Percentiles rank a stretch among this genome's conserved stretches.
Conservation (phyloP, 2,113 vertebrate genomes). For the Scophthalmus maximus region DNA sequence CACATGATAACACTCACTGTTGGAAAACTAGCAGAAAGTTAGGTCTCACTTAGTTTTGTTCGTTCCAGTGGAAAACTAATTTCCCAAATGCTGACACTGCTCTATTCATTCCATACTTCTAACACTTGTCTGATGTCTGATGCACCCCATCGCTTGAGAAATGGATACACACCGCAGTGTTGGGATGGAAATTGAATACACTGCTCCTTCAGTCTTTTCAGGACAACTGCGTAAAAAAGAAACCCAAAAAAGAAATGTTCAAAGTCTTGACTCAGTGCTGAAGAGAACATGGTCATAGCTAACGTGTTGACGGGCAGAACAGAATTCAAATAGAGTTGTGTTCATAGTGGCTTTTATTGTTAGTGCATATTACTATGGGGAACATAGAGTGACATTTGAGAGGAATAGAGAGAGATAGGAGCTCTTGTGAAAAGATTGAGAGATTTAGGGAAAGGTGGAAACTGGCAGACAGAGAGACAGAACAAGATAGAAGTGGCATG, state of each 20-base stretch:
- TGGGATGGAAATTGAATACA: slow-evolving; percentile 14
- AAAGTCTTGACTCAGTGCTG: slow-evolving; percentile 3
- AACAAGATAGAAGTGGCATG: slow-evolving; percentile 52
- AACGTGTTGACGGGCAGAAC: background rate
- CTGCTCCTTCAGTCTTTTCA: background rate
- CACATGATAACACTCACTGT: background rate
- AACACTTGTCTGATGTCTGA: background rate
- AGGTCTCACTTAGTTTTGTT: background rate
- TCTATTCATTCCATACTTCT: background rate
- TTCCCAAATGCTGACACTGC: slow-evolving; percentile 2
- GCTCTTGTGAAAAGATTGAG: slow-evolving; percentile 52
- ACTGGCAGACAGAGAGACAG: slow-evolving; percentile 27
- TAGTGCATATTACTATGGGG: slow-evolving; percentile 8
- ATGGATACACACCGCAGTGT: background rate
- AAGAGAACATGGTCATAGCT: slow-evolving; percentile 13
- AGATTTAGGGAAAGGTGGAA: slow-evolving; percentile 44
- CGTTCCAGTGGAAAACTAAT: background rate
- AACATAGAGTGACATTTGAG: slow-evolving; percentile 28
- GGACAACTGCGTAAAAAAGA: background rate
- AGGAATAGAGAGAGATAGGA: background rate
- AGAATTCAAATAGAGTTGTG: slow-evolving; percentile 27
- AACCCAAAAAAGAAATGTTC: background rate
- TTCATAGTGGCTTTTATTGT: slow-evolving; percentile 20
- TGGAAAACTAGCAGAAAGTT: background rate
- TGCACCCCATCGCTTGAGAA: background rate